Percentiles rank a stretch among this genome's conserved stretches.
Conservation (phyloP, 2,888 invertebrate genomes). For the Conus canariensis region DNA sequence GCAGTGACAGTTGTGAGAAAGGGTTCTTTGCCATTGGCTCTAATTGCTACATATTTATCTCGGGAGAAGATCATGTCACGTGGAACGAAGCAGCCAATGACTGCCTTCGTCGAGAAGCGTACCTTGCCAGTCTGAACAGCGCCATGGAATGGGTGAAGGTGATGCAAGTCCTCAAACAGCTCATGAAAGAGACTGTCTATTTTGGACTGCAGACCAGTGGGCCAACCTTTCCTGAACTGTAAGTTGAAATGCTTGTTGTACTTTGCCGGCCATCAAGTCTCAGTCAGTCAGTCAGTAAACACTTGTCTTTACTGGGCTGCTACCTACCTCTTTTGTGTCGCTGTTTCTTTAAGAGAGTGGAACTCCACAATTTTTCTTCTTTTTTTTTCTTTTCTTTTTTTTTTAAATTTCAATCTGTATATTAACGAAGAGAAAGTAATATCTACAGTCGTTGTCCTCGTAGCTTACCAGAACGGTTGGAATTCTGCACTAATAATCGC, state of each 20-base stretch:
- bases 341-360: too few species aligned
- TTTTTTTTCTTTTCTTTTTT: too few species aligned
- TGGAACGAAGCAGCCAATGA: conserved; percentile 33
- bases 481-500: too few species aligned
- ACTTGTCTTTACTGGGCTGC: too few species aligned
- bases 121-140: conserved; percentile 24
- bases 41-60: background rate
- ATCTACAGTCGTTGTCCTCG: too few species aligned
- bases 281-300: too few species aligned
- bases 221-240: background rate
- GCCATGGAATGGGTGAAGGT: background rate
- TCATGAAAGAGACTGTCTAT: background rate
- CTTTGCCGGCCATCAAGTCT: background rate
- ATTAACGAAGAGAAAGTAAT: too few species aligned
- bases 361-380: too few species aligned
- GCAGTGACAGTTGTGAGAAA: background rate
- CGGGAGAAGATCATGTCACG: background rate
- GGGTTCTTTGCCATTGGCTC: background rate
- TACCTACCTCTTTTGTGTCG: background rate
- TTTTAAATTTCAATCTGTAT: too few species aligned
- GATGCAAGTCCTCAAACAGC: background rate
- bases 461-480: too few species aligned
- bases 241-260: background rate
- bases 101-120: conserved; percentile 8
- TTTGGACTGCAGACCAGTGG: background rate